phyloP scores from a whole-genome alignment of 2,888 invertebrate genomes.

The Dryocosmus kuriphilus region DNA sequence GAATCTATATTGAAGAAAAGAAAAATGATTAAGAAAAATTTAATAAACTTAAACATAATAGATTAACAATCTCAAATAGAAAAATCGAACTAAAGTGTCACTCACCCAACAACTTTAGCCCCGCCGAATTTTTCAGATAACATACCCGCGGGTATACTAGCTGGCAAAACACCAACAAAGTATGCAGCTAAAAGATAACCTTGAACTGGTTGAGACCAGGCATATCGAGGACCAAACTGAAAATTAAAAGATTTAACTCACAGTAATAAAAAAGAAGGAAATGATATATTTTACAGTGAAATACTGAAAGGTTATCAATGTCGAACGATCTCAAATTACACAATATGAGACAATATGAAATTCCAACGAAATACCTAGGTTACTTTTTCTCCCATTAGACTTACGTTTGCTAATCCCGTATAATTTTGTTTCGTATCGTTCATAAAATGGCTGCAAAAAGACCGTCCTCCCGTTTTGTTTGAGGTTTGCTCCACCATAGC shows the following conservation, averaged over 20 bases:
- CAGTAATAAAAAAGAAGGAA: background rate
- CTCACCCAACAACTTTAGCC: conserved; percentile 74
- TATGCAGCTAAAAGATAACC: conserved; percentile 70
- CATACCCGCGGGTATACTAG: conserved; percentile 72
- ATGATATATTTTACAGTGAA: too few species aligned
- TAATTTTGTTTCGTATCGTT: background rate
- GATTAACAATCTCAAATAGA: background rate
- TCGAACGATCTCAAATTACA: too few species aligned
- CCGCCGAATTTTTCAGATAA: conserved; percentile 75
- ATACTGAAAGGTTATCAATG: too few species aligned
- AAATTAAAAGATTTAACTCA: conserved; percentile 36
- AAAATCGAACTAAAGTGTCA: conserved; percentile 42
- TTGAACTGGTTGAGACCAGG: conserved; percentile 72
- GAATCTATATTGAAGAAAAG: conserved; percentile 63
- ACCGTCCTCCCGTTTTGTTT: conserved; percentile 18
- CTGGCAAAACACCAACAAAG: conserved; percentile 72
- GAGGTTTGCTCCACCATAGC: conserved; percentile 68
- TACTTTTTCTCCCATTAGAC: too few species aligned
- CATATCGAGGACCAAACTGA: conserved; percentile 70
- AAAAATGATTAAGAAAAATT: too few species aligned
- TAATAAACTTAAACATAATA: background rate
- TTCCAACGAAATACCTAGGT: too few species aligned
- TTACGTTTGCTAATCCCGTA: background rate
- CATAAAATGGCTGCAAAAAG: background rate
- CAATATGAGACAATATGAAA: too few species aligned